These are phyloP conservation scores for Tychaedon coryphoeus DNA, from an alignment of 2,113 vertebrate genomes.

Conservation along the genomic window DNA sequence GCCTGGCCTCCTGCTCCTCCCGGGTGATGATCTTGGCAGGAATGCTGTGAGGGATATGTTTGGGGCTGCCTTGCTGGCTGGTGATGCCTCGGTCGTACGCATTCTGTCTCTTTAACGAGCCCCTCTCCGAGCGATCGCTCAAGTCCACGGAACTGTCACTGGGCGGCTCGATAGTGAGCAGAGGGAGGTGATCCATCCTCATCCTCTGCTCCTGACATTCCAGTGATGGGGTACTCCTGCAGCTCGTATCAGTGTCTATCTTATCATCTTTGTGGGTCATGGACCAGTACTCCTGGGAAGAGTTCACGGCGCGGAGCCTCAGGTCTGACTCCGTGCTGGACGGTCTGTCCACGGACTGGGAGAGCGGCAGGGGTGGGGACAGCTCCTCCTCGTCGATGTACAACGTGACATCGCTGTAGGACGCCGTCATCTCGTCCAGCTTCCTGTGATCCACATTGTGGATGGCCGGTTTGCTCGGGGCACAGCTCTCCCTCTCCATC, in stretches of 20 bases:
- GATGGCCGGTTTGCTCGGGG: slow-evolving; percentile 73
- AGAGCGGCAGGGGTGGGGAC: slow-evolving; percentile 86
- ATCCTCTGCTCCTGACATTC: slow-evolving; percentile 88
- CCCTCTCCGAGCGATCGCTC: slow-evolving; percentile 90
- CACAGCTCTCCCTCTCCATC: slow-evolving; percentile 76
- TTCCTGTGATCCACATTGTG: slow-evolving; percentile 81
- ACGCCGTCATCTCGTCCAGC: slow-evolving; percentile 92
- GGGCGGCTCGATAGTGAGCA: slow-evolving; percentile 93
- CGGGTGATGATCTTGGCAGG: slow-evolving; percentile 80
- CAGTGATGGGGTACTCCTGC: slow-evolving; percentile 89
- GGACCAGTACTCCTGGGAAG: slow-evolving; percentile 91
- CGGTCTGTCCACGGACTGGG: slow-evolving; percentile 82
- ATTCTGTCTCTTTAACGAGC: slow-evolving; percentile 86
- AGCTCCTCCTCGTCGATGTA: slow-evolving; percentile 97
- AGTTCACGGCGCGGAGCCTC: slow-evolving; percentile 80
- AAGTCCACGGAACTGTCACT: slow-evolving; percentile 94
- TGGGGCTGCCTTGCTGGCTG: slow-evolving; percentile 88
- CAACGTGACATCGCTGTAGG: slow-evolving; percentile 94
- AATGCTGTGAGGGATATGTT: slow-evolving; percentile 81
- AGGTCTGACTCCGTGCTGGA: slow-evolving; percentile 87
- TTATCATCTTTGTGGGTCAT: slow-evolving; percentile 90
- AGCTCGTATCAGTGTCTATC: slow-evolving; percentile 89
- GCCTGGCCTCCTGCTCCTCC: slow-evolving; percentile 82
- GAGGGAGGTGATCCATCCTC: slow-evolving; percentile 86
- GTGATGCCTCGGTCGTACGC: slow-evolving; percentile 79